phyloP scores from a whole-genome alignment of 1,140 invertebrate genomes.

The Dreissena polymorpha region DNA sequence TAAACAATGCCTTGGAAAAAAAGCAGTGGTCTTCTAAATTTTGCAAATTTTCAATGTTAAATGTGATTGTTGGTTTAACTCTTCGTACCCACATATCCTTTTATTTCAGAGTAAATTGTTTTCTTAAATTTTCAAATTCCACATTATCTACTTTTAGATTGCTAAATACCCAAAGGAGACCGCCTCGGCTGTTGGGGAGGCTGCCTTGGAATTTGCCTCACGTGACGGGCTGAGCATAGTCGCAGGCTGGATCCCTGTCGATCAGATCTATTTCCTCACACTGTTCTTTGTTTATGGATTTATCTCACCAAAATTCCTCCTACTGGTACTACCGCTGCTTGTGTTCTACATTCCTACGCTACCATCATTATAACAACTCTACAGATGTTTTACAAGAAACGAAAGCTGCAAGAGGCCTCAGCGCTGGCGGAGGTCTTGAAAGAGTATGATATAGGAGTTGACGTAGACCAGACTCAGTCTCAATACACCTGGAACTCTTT shows the following conservation, averaged over 20 bases:
- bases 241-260: slow-evolving; percentile 87
- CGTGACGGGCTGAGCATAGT: slow-evolving; percentile 89
- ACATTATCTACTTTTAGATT: slow-evolving; percentile 50
- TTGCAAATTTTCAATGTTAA: too few relatives aligned
- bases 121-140: too few relatives aligned
- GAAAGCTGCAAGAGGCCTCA: slow-evolving; percentile 69
- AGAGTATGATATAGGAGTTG: slow-evolving; percentile 70
- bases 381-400: slow-evolving; percentile 83
- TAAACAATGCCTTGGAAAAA: too few relatives aligned
- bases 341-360: slow-evolving; percentile 87
- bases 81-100: too few relatives aligned
- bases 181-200: slow-evolving; percentile 88
- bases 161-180: slow-evolving; percentile 72
- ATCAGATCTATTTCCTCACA: slow-evolving; percentile 84
- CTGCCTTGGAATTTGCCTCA: slow-evolving; percentile 89
- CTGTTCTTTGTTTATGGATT: slow-evolving; percentile 86
- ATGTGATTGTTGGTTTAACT: too few relatives aligned
- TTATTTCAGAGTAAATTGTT: too few relatives aligned
- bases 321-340: slow-evolving; percentile 85
- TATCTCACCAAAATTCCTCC: slow-evolving; percentile 84
- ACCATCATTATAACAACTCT: slow-evolving; percentile 89
- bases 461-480: slow-evolving; percentile 89
- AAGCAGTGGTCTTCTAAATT: too few relatives aligned
- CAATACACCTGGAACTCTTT: slow-evolving; percentile 91
- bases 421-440: slow-evolving; percentile 69